Percentiles rank a stretch among this genome's conserved stretches.
phyloP scores from a whole-genome alignment of 1,140 invertebrate species.

The Macrosteles quadrilineatus region DNA sequence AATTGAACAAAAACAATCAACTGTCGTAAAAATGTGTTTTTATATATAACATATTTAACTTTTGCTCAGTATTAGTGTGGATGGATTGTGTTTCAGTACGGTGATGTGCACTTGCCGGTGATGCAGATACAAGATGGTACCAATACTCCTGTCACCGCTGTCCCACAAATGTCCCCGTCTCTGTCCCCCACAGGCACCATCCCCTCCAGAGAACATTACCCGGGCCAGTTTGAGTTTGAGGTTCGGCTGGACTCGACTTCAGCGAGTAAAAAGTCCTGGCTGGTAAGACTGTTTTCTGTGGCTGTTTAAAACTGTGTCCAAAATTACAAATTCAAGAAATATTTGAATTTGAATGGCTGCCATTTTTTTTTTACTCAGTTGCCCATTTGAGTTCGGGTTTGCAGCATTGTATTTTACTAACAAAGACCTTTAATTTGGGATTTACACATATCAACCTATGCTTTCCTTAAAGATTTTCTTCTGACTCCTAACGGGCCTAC shows the following conservation, averaged over 20 bases:
- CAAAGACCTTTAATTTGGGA: background rate
- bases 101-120: no score
- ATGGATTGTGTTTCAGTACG: no score
- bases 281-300: slow-evolving; percentile 43
- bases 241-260: slow-evolving; percentile 42
- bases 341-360: background rate
- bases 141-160: no score
- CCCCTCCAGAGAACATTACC: slow-evolving; percentile 46
- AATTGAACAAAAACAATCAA: no score
- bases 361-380: background rate
- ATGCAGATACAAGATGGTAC: no score
- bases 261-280: slow-evolving; percentile 44
- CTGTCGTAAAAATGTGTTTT: no score
- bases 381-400: no score
- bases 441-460: background rate
- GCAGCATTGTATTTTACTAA: no score
- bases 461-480: no score
- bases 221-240: slow-evolving; percentile 47
- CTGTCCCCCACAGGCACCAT: slow-evolving; percentile 35
- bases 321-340: background rate
- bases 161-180: background rate
- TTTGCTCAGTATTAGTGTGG: no score
- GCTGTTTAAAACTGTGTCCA: background rate
- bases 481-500: no score
- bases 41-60: no score